Evolutionary conservation across 23 tunicate species (phyloP), one percentile per base, ranked within the genome.

Genomic region (Styela clava): DNA sequence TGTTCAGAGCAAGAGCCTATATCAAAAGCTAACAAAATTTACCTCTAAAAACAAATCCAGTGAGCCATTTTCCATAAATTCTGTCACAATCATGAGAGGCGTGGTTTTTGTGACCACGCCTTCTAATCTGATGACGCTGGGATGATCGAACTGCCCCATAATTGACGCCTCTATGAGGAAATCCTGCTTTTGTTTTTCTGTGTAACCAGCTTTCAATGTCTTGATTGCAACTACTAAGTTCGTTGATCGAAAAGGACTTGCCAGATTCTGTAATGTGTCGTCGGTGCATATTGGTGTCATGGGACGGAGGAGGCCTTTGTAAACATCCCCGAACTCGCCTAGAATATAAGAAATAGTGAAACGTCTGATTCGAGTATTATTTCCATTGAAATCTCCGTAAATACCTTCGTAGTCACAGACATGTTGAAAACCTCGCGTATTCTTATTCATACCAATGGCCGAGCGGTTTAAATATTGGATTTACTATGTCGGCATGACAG

Each of bases 71-170:
- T 96, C 90, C 97, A 91, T 91, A 85, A 85, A 96, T 74, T 96
- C 99, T 0, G 94, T 91, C 33, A 96, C 92, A 33, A 91, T 86
- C 97, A 96, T 91, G 33, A 91, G 63, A 52, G 99, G 99, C 44
- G 86, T 87, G 34, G 95, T 78, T 37, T 62, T 84, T 16, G 88
- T 86, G 81, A 96, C 94, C 23, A 88, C 97, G 62, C 99, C 99
- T 79, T 96, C 97, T 78, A 96, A 44, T 71, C 94, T 82, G 62
- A 96, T 96, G 28, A 96, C 91, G 74, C 91, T 91, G 31, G 92
- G 94, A 69, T 96, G 99, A 61, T 84, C 89, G 64, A 96, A 96
- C 82, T 88, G 99, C 32, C 94, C 93, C 94, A 96, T 91, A 74
- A 96, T 88, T 0, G 93, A 86, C 25, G 94, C 94, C 31, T 96